These are phyloP conservation scores for Sebastes cheni DNA, from an alignment of 2,797 vertebrate genomes.

Conservation along the genomic window DNA sequence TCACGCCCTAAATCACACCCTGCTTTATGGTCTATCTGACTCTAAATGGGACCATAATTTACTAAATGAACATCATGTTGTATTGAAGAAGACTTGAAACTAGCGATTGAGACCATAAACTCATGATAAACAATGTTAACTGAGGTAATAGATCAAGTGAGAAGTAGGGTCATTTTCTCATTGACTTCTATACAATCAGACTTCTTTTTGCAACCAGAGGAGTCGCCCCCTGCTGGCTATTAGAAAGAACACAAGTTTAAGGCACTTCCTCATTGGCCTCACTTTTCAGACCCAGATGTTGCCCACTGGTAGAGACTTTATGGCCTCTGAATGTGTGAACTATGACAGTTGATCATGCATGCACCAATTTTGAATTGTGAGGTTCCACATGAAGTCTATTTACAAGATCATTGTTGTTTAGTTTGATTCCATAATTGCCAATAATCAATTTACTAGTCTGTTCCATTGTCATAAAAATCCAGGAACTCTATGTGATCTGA, in stretches of 20 bases:
- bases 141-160: too few species aligned
- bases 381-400: background rate
- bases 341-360: background rate
- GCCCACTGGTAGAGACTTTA: background rate
- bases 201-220: too few species aligned
- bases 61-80: too few species aligned
- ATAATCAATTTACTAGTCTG: slow-evolving; percentile 8
- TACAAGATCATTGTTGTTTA: background rate
- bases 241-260: background rate
- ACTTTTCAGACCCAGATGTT: background rate
- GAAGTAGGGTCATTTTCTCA: too few species aligned
- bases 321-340: background rate
- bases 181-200: too few species aligned
- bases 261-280: too few species aligned
- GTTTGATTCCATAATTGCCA: slow-evolving; percentile 6
- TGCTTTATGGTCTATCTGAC: too few species aligned
- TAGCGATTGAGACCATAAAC: rapidly evolving
- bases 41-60: too few species aligned
- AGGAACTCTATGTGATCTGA: background rate
- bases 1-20: too few species aligned
- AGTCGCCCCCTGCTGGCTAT: background rate
- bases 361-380: background rate
- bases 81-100: too few species aligned
- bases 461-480: background rate
- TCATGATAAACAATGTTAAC: too few species aligned